Percentiles rank a stretch among this genome's conserved stretches.
Evolutionary conservation across 2,888 invertebrate species (phyloP).

Genomic region (Clanis bilineata): DNA sequence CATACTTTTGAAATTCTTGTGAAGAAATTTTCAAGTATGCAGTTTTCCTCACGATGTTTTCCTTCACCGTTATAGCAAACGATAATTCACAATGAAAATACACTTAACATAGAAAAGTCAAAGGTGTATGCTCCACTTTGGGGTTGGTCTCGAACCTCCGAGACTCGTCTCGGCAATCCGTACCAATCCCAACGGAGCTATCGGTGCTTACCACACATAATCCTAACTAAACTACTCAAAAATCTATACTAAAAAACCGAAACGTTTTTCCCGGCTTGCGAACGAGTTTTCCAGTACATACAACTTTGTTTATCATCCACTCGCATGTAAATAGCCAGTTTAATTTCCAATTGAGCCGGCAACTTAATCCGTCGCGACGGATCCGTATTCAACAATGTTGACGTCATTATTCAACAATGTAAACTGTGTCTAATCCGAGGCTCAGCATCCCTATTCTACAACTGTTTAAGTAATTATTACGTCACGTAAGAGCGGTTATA

Average conservation of each 20-base stretch:
- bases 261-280: background rate
- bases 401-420: slow-evolving; percentile 35
- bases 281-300: background rate
- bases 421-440: slow-evolving; percentile 41
- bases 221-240: background rate
- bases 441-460: slow-evolving; percentile 36
- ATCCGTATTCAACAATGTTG: slow-evolving; percentile 14
- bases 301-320: background rate
- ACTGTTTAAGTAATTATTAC: slow-evolving; percentile 43
- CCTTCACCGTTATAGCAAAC: too few species aligned
- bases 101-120: too few species aligned
- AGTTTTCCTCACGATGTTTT: too few species aligned
- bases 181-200: background rate
- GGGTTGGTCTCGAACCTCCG: too few species aligned
- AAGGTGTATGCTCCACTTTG: too few species aligned
- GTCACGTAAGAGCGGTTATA: slow-evolving; percentile 35
- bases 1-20: too few species aligned
- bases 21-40: too few species aligned
- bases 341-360: slow-evolving; percentile 10
- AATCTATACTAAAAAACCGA: background rate
- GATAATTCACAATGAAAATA: too few species aligned
- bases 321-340: slow-evolving; percentile 1
- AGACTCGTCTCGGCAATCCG: too few species aligned
- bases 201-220: background rate
- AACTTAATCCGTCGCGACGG: slow-evolving; percentile 14